Evolutionary conservation across 1,140 invertebrate species (phyloP).

Genomic region (Diachasma alloeum): DNA sequence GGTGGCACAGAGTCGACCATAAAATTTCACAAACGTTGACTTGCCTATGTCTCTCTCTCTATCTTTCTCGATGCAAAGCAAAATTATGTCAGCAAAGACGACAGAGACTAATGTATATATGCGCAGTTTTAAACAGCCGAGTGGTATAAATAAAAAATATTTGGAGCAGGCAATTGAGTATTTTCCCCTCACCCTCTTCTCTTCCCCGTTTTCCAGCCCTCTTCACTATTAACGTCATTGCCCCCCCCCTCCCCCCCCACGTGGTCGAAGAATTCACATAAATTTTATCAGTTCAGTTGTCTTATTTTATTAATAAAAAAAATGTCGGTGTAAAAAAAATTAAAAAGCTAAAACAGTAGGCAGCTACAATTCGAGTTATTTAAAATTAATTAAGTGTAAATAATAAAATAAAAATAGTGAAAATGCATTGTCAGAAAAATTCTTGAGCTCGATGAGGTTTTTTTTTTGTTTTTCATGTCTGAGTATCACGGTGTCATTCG

Average conservation of each 20-base stretch:
- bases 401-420: neutral
- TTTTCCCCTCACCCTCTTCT: neutral
- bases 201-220: neutral
- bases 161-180: neutral
- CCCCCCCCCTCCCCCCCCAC: neutral
- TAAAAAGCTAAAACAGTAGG: slow-evolving; percentile 8
- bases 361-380: slow-evolving; percentile 2
- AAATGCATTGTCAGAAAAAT: neutral
- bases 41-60: neutral
- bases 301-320: slow-evolving; percentile 6
- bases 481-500: slow-evolving; percentile 49
- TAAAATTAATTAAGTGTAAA: neutral
- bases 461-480: slow-evolving; percentile 6
- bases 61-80: slow-evolving; percentile 14
- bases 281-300: neutral
- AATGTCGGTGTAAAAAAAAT: neutral
- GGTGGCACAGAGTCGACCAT: slow-evolving; percentile 3
- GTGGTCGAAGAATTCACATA: neutral
- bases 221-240: neutral
- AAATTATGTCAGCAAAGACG: slow-evolving; percentile 20
- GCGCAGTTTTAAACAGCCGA: neutral
- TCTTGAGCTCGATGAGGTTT: slow-evolving; percentile 4
- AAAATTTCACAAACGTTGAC: slow-evolving; percentile 2
- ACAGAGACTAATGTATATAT: slow-evolving; percentile 18
- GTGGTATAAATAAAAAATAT: slow-evolving; percentile 22